Percentiles rank a stretch among this genome's conserved stretches.
Evolutionary conservation across 2,888 invertebrate species (phyloP).

Genomic region (Noctua comes): DNA sequence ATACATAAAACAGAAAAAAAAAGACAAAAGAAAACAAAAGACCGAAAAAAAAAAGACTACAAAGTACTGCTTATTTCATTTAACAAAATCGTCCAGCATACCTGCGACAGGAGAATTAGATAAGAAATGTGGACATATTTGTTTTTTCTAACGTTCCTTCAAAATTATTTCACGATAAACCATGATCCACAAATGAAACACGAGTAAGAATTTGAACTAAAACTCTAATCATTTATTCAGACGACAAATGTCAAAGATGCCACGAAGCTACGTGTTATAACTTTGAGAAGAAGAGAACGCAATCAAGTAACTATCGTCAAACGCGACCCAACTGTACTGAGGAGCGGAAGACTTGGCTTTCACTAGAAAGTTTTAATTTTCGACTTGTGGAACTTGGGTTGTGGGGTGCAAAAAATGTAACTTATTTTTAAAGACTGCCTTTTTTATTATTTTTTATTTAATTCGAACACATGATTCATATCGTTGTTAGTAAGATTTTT

Average conservation of each 20-base stretch:
- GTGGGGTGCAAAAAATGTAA: neutral
- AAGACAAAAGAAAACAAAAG: too few relatives aligned
- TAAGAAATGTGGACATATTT: too few relatives aligned
- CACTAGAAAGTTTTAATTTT: conserved; percentile 35
- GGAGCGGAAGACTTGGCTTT: conserved; percentile 4
- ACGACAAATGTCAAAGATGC: conserved; percentile 53
- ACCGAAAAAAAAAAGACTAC: too few relatives aligned
- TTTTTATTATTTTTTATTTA: too few relatives aligned
- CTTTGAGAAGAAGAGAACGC: conserved; percentile 54
- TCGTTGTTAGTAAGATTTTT: too few relatives aligned
- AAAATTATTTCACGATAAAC: neutral
- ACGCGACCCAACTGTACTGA: conserved; percentile 38
- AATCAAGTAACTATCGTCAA: conserved; percentile 56
- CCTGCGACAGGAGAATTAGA: too few relatives aligned
- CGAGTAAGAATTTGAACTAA: conserved; percentile 17
- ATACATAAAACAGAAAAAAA: too few relatives aligned
- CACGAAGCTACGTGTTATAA: conserved; percentile 40
- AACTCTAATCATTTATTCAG: conserved; percentile 56
- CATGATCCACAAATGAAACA: conserved; percentile 5
- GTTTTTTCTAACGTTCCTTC: too few relatives aligned
- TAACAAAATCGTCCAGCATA: too few relatives aligned
- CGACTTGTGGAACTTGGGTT: neutral
- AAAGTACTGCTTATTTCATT: too few relatives aligned
- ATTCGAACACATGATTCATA: too few relatives aligned
- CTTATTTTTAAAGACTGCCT: neutral